Conservation (phyloP, 2,888 invertebrate genomes). For the Oscheius sp. region DNA sequence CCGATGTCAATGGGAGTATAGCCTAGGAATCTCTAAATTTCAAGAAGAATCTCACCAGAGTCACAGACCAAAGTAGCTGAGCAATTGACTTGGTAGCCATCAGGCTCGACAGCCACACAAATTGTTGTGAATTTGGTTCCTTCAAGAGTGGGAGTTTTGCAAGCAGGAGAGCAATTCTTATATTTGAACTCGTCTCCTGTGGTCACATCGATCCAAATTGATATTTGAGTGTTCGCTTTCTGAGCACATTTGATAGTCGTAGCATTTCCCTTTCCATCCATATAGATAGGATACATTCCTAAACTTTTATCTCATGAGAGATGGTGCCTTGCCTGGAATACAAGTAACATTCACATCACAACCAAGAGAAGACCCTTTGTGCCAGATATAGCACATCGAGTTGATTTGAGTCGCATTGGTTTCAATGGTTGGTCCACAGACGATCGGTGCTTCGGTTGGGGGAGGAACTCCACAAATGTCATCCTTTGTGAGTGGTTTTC, state of each 20-base stretch:
- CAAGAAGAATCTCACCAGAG: background rate
- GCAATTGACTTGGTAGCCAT: conserved; percentile 4
- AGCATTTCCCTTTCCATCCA: background rate
- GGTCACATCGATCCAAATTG: no score
- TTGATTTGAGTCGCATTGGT: background rate
- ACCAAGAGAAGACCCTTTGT: background rate
- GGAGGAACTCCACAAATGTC: background rate
- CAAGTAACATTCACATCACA: background rate
- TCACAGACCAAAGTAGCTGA: background rate
- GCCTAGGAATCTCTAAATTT: no score
- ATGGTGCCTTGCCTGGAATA: background rate
- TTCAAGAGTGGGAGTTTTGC: no score
- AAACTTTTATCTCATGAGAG: background rate
- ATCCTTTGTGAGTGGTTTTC: background rate
- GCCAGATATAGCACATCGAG: background rate
- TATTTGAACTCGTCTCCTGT: no score
- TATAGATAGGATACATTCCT: background rate
- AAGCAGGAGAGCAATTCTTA: no score
- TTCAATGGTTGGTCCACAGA: background rate
- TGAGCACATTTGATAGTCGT: no score
- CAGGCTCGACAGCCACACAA: background rate
- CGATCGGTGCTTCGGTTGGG: background rate
- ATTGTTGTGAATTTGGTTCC: background rate
- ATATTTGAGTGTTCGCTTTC: no score
- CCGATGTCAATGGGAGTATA: background rate